Percentiles rank a stretch among this genome's conserved stretches.
Evolutionary conservation across 2,888 invertebrate genomes (phyloP).

Genomic region (Corbicula japonica): DNA sequence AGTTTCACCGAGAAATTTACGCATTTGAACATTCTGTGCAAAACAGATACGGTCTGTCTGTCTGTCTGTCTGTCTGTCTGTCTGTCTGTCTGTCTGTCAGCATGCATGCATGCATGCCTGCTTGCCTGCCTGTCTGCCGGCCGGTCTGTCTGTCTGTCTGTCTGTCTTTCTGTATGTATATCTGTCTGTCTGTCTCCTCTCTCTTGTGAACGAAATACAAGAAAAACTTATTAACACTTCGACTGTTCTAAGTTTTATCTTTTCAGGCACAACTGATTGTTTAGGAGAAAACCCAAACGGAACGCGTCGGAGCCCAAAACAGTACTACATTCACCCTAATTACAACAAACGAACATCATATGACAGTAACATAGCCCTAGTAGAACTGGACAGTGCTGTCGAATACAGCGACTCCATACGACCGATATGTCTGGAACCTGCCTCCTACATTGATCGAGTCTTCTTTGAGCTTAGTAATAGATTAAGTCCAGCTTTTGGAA

Average conservation of each 20-base stretch:
- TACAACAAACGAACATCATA: conserved; percentile 55
- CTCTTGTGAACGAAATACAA: too few relatives aligned
- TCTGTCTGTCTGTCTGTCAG: neutral
- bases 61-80: neutral
- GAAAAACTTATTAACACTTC: too few relatives aligned
- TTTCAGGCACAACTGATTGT: conserved; percentile 69
- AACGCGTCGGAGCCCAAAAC: conserved; percentile 37
- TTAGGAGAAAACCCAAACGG: conserved; percentile 35
- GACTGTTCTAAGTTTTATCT: too few relatives aligned
- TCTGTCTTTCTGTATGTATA: neutral
- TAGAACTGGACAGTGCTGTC: conserved; percentile 70
- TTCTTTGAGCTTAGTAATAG: conserved; percentile 32
- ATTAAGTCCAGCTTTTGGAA: conserved; percentile 8
- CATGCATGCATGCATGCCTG: conserved; percentile 2
- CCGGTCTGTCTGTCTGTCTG: neutral
- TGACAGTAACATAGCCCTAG: conserved; percentile 74
- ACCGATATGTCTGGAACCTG: conserved; percentile 71
- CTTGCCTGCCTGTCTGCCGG: neutral
- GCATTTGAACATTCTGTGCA: too few relatives aligned
- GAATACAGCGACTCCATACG: conserved; percentile 62
- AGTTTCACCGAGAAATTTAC: too few relatives aligned
- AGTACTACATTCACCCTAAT: conserved; percentile 61
- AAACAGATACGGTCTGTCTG: too few relatives aligned
- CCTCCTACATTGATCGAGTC: conserved; percentile 29
- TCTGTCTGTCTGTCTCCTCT: neutral